Base-by-base conservation (phyloP, 2,113 vertebrate species). In the Muscicapa adusta region DNA sequence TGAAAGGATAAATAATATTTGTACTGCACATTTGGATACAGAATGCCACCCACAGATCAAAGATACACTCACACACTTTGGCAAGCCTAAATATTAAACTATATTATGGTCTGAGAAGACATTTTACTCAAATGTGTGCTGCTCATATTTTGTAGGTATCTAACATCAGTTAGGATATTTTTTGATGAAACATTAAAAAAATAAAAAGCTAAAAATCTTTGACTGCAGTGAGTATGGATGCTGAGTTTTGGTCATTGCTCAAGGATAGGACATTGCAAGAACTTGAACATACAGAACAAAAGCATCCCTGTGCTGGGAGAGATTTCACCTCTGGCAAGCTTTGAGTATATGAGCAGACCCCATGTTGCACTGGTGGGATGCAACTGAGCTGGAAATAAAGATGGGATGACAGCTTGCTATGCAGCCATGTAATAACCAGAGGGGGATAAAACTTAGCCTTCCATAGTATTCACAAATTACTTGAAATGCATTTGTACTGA, bases 11-110 rank as follows among this genome's bases (percentile, higher is more conserved):
- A 94, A 88, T 93, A 81, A 53, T 87, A 90, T 79, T 93, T 90
- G 56, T 88, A 58, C 54, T 76, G 66, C 70, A 80, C 1, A 6
- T 94, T 91, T 96, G 76, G 77, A 92, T 91, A 85, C 60, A 88
- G 76, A 96, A 95, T 95, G 85, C 92, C 92, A 97, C 89, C 68
- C 93, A 88, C 89, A 86, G 60, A 95, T 93, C 91, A 94, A 94
- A 95, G 82, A 89, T 61, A 60, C 54, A 63, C 22, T 94, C 79
- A 74, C 29, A 75, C 20, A 63, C 31, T 85, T 93, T 47, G 87
- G 33, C 65, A 85, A 86, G 26, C 56, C 28, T 47, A 81, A 93
- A 74, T 67, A 50, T 53, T 51, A 85, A 71, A 42, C 42, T 86
- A 40, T 33, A 29, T 60, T 67, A 53, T 10, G 51, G 26, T 33